Conservation (phyloP, 2,888 invertebrate genomes). For the Scotopteryx bipunctaria region DNA sequence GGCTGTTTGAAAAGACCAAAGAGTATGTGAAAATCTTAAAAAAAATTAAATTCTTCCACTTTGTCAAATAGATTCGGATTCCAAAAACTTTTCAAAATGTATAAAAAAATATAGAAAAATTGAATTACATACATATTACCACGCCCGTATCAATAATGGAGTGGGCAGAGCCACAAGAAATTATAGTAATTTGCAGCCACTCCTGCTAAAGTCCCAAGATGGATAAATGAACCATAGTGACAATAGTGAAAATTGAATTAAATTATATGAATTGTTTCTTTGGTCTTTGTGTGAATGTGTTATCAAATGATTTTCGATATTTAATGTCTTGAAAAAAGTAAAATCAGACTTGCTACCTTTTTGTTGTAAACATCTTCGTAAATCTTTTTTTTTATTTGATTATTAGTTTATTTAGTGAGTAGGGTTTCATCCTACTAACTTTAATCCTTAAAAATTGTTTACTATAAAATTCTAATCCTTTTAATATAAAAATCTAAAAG, state of each 20-base stretch:
- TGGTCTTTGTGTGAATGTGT: constrained; percentile 23
- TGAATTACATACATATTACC: no score
- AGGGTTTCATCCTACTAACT: background rate
- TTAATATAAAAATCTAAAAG: no score
- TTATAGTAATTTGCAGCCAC: no score
- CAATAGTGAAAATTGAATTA: no score
- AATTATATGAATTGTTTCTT: constrained; percentile 10
- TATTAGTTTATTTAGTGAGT: background rate
- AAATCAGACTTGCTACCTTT: background rate
- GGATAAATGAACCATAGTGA: no score
- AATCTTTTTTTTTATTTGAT: background rate
- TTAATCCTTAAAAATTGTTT: background rate
- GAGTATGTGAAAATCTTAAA: background rate
- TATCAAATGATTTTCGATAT: background rate
- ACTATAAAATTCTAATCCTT: no score
- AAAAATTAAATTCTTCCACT: background rate
- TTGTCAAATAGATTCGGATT: background rate
- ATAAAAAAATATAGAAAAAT: no score
- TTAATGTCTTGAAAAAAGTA: background rate
- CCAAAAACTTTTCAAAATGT: background rate
- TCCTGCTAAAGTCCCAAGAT: no score
- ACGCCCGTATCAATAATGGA: no score
- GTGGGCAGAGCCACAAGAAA: no score
- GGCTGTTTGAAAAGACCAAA: constrained; percentile 24
- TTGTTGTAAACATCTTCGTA: no score